Base-by-base conservation (phyloP, 2,113 vertebrate genomes). In the Noturus placidus region DNA sequence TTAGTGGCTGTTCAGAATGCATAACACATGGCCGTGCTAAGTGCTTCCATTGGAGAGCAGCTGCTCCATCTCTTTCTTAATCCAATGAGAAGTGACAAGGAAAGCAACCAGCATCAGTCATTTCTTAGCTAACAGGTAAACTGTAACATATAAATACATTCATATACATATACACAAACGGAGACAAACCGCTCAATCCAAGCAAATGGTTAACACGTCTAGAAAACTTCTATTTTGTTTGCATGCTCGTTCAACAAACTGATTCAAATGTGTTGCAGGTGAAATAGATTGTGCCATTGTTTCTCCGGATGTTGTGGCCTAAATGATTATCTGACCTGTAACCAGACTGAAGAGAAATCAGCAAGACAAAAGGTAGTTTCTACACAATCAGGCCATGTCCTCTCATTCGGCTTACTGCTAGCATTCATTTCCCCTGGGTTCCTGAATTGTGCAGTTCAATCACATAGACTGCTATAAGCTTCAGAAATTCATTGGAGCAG, bases 31-130 rank as follows among this genome's bases (percentile, higher is more conserved):
- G 70, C 61, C 30, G 59, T 50, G 46, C 59, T 87, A 83, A 83
- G 63, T 90, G 88, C 83, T 85, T 72, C 56, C 59, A 80, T n/a
- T 82, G 81, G 20, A 88, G 80, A 92, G 6, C 79, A 67, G 67
- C 70, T 79, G 86, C 87, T 88, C 30, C 30, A 70, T 35, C 30
- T 84, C 46, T 67, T 76, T 84, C 61, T n/a, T 84, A 52, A 86
- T 88, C 87, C 87, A 82, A 70, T 79, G 78, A 86, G 76, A 82
- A 87, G 82, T 50, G 87, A 87, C 65, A 69, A 69, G 50, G 82
- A 88, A 76, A 82, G 54, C 82, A 82, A 83, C 46, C 72, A n/a
- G 42, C 80, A 83, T 79, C 81, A 70, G 33, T 86, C 76, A 79
- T 46, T 59, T 72, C 82, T 86, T 65, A 86, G 79, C 83, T 42